phyloP scores from a whole-genome alignment of 2,797 vertebrate genomes.

The Ispidina picta region DNA sequence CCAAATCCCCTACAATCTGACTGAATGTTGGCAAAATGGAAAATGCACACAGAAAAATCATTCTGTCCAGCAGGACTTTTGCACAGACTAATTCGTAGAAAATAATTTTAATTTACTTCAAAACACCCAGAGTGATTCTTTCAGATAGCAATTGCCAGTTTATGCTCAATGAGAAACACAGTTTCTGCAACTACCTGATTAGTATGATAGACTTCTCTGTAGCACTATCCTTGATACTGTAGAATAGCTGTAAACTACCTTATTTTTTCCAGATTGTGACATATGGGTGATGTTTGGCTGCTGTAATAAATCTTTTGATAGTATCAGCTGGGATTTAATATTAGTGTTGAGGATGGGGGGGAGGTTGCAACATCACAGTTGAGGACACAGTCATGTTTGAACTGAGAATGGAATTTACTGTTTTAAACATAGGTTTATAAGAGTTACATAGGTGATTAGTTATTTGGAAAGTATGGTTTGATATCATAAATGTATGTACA shows the following conservation, averaged over 20 bases:
- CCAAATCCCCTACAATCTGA: not conserved
- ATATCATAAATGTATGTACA: not conserved
- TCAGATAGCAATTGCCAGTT: not conserved
- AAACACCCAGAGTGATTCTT: not conserved
- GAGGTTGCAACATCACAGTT: not conserved
- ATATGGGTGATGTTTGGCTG: not conserved
- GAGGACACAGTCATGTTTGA: not conserved
- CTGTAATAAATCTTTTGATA: not conserved
- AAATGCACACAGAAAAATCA: conserved; percentile 9
- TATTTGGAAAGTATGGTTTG: not conserved
- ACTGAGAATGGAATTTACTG: not conserved
- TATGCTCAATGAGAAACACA: not conserved
- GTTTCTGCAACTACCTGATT: not conserved
- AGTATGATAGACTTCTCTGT: not conserved
- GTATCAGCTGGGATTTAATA: not conserved
- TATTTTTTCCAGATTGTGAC: not conserved
- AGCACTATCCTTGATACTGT: not conserved
- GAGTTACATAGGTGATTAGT: not conserved
- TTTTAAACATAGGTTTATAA: not conserved
- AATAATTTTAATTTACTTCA: conserved; percentile 3
- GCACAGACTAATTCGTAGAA: not conserved
- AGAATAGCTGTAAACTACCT: not conserved
- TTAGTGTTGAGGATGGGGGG: not conserved
- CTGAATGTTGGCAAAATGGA: not conserved
- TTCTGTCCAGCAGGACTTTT: not conserved